Conservation (phyloP, 2,888 invertebrate species). For the Chirona hameri region DNA sequence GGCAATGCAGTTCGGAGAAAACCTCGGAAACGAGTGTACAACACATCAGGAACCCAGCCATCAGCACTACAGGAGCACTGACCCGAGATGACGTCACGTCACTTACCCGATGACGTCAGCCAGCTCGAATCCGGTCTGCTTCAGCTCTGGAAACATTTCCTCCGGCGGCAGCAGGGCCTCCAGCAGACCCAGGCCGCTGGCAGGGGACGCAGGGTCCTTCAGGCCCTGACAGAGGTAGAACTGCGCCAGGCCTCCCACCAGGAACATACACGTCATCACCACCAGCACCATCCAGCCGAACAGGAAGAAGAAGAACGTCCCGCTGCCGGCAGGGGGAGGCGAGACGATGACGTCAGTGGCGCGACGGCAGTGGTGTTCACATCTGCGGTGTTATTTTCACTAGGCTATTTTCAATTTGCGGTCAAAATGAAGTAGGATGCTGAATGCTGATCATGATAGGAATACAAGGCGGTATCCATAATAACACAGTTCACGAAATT, state of each 20-base stretch:
- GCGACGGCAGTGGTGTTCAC: too few species aligned
- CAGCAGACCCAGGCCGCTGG: background rate
- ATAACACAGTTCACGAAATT: too few species aligned
- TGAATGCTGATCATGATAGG: too few species aligned
- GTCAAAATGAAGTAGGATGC: too few species aligned
- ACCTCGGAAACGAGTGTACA: too few species aligned
- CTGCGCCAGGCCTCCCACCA: constrained; percentile 27
- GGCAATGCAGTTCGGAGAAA: too few species aligned
- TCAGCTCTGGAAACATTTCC: background rate
- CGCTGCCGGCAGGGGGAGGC: background rate
- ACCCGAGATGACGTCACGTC: background rate
- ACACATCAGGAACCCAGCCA: too few species aligned
- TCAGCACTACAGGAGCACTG: too few species aligned
- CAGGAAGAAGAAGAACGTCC: constrained; percentile 29
- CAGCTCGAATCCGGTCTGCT: background rate
- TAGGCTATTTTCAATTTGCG: too few species aligned
- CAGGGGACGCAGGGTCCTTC: background rate
- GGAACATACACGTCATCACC: background rate
- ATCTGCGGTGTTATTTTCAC: too few species aligned
- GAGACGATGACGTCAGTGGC: background rate
- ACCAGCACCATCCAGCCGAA: constrained; percentile 29
- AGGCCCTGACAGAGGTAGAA: constrained; percentile 24
- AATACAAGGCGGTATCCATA: too few species aligned
- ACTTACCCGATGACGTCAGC: constrained; percentile 38
- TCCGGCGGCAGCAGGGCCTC: background rate